Base-by-base conservation (phyloP, 2,113 vertebrate genomes). In the Tyrannus savana region DNA sequence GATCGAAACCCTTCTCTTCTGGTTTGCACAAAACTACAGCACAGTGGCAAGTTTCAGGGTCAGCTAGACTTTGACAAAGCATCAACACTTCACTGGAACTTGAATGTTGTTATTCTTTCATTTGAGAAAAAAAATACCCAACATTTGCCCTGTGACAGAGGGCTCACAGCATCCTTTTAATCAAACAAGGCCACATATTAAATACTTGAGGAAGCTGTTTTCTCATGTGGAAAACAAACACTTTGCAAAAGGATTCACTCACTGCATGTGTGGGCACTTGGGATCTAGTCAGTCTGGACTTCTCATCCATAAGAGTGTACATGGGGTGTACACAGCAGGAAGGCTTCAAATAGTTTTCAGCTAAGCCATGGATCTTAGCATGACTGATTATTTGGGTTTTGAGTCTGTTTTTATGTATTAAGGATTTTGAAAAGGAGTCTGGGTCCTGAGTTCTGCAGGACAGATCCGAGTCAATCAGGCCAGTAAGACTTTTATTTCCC, bases 221-320 rank as follows among this genome's bases (percentile, higher is more conserved):
- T 27, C 41, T 84, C 22, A 19, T 10, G 17, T 12, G 22, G n/a
- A 37, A 56, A 90, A 75, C 30, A 60, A 35, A 39, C 72, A 53
- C 14, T 74, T 67, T 52, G 47, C 33, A 35, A 53, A 92, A 80
- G 5, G 10, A 15, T 60, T 93, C 58, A 23, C 7, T 27, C n/a
- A 4, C 19, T 28, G 37, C 46, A 84, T 0, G 0, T 2, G 28
- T 3, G 21, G 17, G 56, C 2, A 8, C 21, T 53, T 35, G 30
- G 37, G 37, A 49, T 24, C 0, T 0, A n/a, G 42, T 80, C 68
- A 63, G 41, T 13, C 35, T 47, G 71, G 30, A 44, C 5, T 12
- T 66, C 33, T 33, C 31, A 22, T 6, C 37, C 58, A 2, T 9
- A 52, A 37, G 4, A 19, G 4, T 6, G 19, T 13, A 24, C 28